Evolutionary conservation across 2,888 invertebrate genomes (phyloP).

Genomic region (Phortica magna): DNA sequence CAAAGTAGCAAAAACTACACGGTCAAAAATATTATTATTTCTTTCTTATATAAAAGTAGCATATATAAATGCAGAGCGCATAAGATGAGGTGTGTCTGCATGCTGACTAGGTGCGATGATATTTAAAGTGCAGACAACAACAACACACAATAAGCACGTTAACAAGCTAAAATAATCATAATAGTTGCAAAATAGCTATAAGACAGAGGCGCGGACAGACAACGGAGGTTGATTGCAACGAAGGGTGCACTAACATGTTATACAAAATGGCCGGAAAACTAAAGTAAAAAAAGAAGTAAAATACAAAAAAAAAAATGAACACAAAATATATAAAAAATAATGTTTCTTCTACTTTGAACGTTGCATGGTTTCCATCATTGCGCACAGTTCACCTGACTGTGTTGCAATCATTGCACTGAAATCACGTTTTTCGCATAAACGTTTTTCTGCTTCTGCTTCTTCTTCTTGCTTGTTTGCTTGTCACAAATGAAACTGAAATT

Average conservation of each 20-base stretch:
- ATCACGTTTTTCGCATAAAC: not conserved
- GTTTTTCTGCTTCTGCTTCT: not conserved
- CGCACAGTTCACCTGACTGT: not conserved
- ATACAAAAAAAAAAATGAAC: not conserved
- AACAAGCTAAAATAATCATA: not conserved
- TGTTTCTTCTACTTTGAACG: not conserved
- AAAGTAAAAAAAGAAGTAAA: not conserved
- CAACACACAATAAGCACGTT: not conserved
- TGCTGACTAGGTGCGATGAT: not conserved
- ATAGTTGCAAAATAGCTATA: not conserved
- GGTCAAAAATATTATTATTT: not conserved
- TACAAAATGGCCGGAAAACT: not conserved
- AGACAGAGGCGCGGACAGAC: not conserved
- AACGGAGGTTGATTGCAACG: not conserved
- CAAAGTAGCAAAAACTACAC: not conserved
- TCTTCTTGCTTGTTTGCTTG: not conserved
- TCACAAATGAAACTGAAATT: constrained; percentile 20
- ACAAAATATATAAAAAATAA: not conserved
- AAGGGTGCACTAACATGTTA: not conserved
- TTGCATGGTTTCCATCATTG: not conserved
- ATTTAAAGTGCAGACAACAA: not conserved
- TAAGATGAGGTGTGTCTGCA: constrained; percentile 1
- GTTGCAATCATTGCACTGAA: not conserved
- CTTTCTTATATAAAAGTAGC: not conserved
- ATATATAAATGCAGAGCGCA: not conserved